Evolutionary conservation across 2,113 vertebrate species (phyloP).

Genomic region (Proteles cristata): DNA sequence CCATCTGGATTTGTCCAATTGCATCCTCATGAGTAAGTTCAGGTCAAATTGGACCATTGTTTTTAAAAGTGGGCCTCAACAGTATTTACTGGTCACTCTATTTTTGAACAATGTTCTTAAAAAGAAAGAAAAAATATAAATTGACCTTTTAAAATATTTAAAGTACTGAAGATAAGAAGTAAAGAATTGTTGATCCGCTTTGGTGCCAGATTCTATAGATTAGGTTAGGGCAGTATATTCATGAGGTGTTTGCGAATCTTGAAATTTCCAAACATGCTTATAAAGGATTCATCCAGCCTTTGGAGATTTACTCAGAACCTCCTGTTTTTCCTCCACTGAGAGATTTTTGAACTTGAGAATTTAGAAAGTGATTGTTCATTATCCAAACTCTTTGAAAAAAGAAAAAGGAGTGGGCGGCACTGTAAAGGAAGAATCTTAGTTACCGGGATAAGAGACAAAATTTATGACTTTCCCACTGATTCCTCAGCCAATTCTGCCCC

Average conservation of each 20-base stretch:
- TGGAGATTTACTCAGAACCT: slow-evolving; percentile 50
- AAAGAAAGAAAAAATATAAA: neutral
- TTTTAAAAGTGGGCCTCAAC: neutral
- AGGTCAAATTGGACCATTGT: neutral
- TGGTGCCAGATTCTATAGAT: slow-evolving; percentile 20
- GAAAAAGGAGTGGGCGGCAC: slow-evolving; percentile 42
- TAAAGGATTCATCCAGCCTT: slow-evolving; percentile 4
- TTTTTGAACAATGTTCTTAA: neutral
- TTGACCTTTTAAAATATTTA: neutral
- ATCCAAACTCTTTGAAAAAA: slow-evolving; percentile 71
- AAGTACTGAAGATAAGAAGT: slow-evolving; percentile 33
- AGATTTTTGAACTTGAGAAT: slow-evolving; percentile 78
- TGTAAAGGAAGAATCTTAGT: slow-evolving; percentile 45
- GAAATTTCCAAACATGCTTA: slow-evolving; percentile 53
- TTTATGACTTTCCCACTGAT: slow-evolving; percentile 66
- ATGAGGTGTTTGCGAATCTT: slow-evolving; percentile 36
- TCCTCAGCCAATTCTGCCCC: slow-evolving; percentile 63
- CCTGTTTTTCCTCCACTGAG: slow-evolving; percentile 60
- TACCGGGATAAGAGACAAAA: slow-evolving; percentile 68
- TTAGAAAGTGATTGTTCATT: slow-evolving; percentile 70
- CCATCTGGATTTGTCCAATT: neutral
- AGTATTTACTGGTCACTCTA: neutral
- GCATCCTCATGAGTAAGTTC: neutral
- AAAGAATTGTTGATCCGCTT: slow-evolving; percentile 19
- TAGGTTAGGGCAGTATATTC: neutral